These are phyloP conservation scores for Betta splendens DNA, from an alignment of 2,797 vertebrate species.

Conservation along the genomic window DNA sequence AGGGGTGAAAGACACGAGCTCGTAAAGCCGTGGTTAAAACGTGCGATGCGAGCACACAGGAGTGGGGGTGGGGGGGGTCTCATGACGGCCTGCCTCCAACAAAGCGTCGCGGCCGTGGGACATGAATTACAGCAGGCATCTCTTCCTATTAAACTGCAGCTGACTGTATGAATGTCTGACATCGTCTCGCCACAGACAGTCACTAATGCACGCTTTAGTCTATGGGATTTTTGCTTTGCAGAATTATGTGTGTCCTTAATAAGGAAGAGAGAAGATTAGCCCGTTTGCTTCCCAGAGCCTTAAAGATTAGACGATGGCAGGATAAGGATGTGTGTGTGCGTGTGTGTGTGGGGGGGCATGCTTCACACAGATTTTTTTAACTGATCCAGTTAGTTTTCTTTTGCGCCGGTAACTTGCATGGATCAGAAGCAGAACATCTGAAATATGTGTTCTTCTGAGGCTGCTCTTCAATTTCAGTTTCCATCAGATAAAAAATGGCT, in stretches of 20 bases:
- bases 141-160: slow-evolving; percentile 39
- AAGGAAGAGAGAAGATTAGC: slow-evolving; percentile 67
- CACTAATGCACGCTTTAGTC: slow-evolving; percentile 35
- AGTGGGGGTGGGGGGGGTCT: slow-evolving; percentile 30
- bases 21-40: slow-evolving; percentile 62
- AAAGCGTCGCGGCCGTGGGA: slow-evolving; percentile 43
- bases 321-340: slow-evolving; percentile 60
- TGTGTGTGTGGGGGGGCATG: no score
- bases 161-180: slow-evolving; percentile 65
- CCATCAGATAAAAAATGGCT: no score
- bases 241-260: slow-evolving; percentile 69
- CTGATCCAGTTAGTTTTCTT: no score
- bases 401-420: no score
- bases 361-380: no score
- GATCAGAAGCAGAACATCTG: not conserved
- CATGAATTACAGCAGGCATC: slow-evolving; percentile 47
- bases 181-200: slow-evolving; percentile 49
- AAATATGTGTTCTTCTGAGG: not conserved
- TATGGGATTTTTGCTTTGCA: slow-evolving; percentile 42
- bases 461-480: no score
- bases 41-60: slow-evolving; percentile 21
- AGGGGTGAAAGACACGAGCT: slow-evolving; percentile 59
- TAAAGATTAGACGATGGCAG: slow-evolving; percentile 62
- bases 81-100: no score
- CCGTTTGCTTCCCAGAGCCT: slow-evolving; percentile 63